Percentiles rank a stretch among this genome's conserved stretches.
phyloP scores from a whole-genome alignment of 2,888 invertebrate species.

The Limnephilus auricula region DNA sequence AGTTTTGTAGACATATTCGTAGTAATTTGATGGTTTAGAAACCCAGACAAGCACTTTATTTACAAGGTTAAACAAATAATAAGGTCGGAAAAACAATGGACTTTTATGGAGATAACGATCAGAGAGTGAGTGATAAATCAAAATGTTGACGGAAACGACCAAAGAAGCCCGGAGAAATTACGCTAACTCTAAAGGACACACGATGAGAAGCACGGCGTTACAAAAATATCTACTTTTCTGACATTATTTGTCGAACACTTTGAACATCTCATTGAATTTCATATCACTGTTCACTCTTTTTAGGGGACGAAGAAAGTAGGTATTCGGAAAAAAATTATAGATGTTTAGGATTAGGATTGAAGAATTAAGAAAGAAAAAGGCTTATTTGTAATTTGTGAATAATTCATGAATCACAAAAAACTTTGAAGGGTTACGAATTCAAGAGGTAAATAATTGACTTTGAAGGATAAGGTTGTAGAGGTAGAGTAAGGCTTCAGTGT shows the following conservation, averaged over 20 bases:
- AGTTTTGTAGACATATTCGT: background rate
- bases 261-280: background rate
- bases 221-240: background rate
- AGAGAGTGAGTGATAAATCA: constrained; percentile 13
- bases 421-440: background rate
- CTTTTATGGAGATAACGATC: constrained; percentile 14
- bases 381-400: background rate
- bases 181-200: background rate
- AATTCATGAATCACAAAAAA: background rate
- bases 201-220: background rate
- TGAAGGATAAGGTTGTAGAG: background rate
- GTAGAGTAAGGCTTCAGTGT: constrained; percentile 27
- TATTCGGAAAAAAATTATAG: too few species aligned
- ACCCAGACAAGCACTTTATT: background rate
- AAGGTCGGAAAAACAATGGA: constrained; percentile 17
- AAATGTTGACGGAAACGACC: background rate
- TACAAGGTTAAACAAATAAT: background rate
- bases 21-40: background rate
- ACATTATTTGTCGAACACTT: background rate
- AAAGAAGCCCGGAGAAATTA: background rate
- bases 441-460: background rate
- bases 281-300: too few species aligned
- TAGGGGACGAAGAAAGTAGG: background rate
- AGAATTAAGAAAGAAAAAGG: background rate
- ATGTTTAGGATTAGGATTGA: too few species aligned